Evolutionary conservation across 2,113 vertebrate species (phyloP), one percentile per base, ranked within the genome.

Genomic region (Bufo gargarizans): DNA sequence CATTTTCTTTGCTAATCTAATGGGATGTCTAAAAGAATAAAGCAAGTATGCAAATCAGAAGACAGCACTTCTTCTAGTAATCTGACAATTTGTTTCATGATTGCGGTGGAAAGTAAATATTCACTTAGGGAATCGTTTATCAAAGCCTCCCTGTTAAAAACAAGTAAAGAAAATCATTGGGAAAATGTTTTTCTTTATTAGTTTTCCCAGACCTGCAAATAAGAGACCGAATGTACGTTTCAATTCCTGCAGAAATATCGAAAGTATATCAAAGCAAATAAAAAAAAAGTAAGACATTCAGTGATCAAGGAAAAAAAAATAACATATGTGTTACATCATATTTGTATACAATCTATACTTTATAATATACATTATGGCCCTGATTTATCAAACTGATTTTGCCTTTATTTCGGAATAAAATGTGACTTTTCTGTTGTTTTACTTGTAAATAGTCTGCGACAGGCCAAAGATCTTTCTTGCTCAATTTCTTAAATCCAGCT

Each of bases 51-150:
- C 53, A 86, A 86, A 86, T 77, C 71, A 86, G 33, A 77, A 86
- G 53, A 86, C 17, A 2, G 20, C 63, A n/a, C 72, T 45, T 58
- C 33, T 76, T 49, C 55, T n/a, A 77, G 58, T 77, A 77, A 61
- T 77, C 71, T 77, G 56, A 77, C 55, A 74, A 45, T 85, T 85
- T 77, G 55, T 50, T 85, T 76, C 84, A 59, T 61, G 55, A 85
- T 85, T 77, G 72, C 12, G 3, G 33, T 53, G 19, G 45, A 47
- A 77, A 59, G 33, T 86, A 59, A 77, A 86, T 77, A 86, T 67
- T 86, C 84, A 61, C 71, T 86, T 72, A 77, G 84, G 72, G 72
- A 77, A 86, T 47, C 43, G 77, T 86, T 77, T 47, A 86, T 86
- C 84, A 86, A 86, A 77, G 84, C 47, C 45, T 61, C 55, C 47